These are phyloP conservation scores for Drosophila maculinotata DNA, from an alignment of 2,888 invertebrate genomes.

Conservation along the genomic window DNA sequence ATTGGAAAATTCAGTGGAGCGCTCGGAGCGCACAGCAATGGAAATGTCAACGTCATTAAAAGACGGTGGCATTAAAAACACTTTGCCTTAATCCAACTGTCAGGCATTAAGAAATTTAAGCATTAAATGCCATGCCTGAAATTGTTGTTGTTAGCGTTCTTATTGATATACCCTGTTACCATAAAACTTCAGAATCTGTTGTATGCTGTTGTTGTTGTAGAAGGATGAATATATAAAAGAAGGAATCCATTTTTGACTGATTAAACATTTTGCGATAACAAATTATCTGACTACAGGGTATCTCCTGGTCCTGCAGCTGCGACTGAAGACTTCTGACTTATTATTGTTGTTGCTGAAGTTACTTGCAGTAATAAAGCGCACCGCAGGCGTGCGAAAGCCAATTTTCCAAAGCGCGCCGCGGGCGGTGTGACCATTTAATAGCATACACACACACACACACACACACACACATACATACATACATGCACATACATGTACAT, in stretches of 20 bases:
- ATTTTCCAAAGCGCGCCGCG: constrained; percentile 66
- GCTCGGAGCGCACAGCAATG: constrained; percentile 41
- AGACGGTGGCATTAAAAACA: constrained; percentile 44
- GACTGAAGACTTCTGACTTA: background rate
- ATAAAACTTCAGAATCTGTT: too few relatives aligned
- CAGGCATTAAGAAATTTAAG: constrained; percentile 59
- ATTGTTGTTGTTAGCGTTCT: constrained; percentile 5
- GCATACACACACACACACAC: constrained; percentile 33
- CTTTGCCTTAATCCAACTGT: constrained; percentile 51
- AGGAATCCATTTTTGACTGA: too few relatives aligned
- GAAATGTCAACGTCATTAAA: constrained; percentile 73
- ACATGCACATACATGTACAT: constrained; percentile 5
- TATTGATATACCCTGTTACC: constrained; percentile 19
- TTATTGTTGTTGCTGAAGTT: constrained; percentile 24
- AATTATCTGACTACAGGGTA: background rate
- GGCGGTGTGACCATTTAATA: constrained; percentile 71
- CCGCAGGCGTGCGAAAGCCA: constrained; percentile 77
- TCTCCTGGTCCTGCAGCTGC: background rate
- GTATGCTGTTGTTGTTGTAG: too few relatives aligned
- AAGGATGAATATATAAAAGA: too few relatives aligned
- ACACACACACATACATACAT: constrained; percentile 14
- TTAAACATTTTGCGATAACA: too few relatives aligned
- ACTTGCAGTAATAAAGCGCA: constrained; percentile 68
- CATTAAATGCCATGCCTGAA: constrained; percentile 51
- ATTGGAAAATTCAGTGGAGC: constrained; percentile 57